Evolutionary conservation across 1,140 invertebrate species (phyloP), one percentile per base, ranked within the genome.

Genomic region (Pentalonia nigronervosa): DNA sequence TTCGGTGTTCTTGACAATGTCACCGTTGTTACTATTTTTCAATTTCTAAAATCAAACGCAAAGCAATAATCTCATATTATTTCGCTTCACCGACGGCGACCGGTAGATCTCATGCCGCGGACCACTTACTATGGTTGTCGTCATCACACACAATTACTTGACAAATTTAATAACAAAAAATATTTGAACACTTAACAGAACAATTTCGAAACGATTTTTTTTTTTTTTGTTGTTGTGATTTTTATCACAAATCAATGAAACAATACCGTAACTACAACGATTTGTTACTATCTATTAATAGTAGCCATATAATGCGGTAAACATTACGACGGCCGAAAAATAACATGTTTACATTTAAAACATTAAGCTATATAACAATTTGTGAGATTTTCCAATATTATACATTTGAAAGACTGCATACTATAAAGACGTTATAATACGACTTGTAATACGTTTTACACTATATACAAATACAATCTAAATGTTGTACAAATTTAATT

Each of bases 1-100:
- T 50, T 36, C 20, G 8, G 90, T 92, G 23, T 45, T 92, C 34
- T 92, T 92, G 14, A 92, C 90, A 11, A 92, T 50, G 67, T 92
- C 90, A 8, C 47, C 90, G 20, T 76, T 50, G 25, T 83, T 36
- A 30, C 90, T 36, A 23, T 92, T 83, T 36, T 92, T 76, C 20
- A 92, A 50, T 92, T 92, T 92, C 90, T 92, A 83, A 11, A 53
- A 50, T 50, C 30, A 76, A n/a, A 89, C 9, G 56, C 17, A 36
- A 67, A 67, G 36, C 20, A 1, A 34, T 30, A 67, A 45, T 41
- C 41, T 1, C 4, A 41, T 41, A 41, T 41, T 41, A 17, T 36
- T 8, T 56, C 17, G n/a, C 17, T n/a, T 83, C 4, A 7, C 21
- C 86, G 21, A 21, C 7, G 0, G 47, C 1, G 47, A 48, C 8